Evolutionary conservation across 2,888 invertebrate genomes (phyloP).

Genomic region (Aspidapion aeneum): DNA sequence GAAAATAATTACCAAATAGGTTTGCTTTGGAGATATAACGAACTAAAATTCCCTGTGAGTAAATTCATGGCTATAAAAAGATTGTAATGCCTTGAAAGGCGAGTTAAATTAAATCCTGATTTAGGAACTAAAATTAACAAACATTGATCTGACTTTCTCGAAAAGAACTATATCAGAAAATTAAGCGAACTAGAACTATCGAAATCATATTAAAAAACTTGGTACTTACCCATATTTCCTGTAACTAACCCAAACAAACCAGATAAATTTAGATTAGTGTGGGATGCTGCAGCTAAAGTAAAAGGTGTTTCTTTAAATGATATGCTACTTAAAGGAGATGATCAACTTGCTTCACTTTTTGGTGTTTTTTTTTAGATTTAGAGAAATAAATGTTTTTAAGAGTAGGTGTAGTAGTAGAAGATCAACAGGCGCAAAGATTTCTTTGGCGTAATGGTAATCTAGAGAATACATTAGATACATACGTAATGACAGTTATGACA

Average conservation of each 20-base stretch:
- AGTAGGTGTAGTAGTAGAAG: slow-evolving; percentile 18
- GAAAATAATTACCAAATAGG: slow-evolving; percentile 17
- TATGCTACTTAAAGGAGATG: slow-evolving; percentile 35
- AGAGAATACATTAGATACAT: slow-evolving; percentile 14
- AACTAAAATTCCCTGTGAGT: slow-evolving; percentile 26
- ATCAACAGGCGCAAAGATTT: too few relatives aligned
- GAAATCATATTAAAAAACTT: slow-evolving; percentile 18
- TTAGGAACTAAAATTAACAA: slow-evolving; percentile 19
- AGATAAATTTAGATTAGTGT: slow-evolving; percentile 33
- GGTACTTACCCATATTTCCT: slow-evolving; percentile 36
- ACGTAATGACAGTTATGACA: slow-evolving; percentile 22
- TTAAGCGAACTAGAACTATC: slow-evolving; percentile 17
- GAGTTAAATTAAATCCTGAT: slow-evolving; percentile 15
- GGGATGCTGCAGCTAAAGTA: slow-evolving; percentile 39
- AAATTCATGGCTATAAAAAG: slow-evolving; percentile 23
- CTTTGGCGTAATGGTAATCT: slow-evolving; percentile 18
- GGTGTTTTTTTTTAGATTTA: slow-evolving; percentile 40
- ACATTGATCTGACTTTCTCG: slow-evolving; percentile 23
- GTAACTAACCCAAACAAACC: slow-evolving; percentile 34
- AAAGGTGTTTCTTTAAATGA: too few relatives aligned
- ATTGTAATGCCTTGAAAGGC: slow-evolving; percentile 25
- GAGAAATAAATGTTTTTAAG: slow-evolving; percentile 27
- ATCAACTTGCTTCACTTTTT: slow-evolving; percentile 23
- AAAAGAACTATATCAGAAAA: slow-evolving; percentile 25
- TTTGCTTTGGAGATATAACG: slow-evolving; percentile 29